Evolutionary conservation across 2,797 vertebrate genomes (phyloP).

Genomic region (Cephalopachus bancanus): DNA sequence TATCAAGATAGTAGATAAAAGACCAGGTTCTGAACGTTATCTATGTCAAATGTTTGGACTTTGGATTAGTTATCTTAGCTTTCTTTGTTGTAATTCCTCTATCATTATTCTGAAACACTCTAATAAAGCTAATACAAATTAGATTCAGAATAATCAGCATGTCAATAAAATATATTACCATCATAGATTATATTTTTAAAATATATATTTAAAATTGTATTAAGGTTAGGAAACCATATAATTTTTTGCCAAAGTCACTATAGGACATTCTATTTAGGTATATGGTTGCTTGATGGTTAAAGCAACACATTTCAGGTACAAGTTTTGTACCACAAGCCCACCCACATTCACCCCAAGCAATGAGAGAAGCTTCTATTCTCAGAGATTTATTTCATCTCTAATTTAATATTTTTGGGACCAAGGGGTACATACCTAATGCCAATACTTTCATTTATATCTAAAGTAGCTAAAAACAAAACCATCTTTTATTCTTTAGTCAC

Average conservation of each 20-base stretch:
- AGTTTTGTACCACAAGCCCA: neutral
- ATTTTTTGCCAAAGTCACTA: neutral
- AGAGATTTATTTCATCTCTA: neutral
- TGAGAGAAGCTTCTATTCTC: neutral
- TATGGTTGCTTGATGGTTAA: neutral
- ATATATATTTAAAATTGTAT: neutral
- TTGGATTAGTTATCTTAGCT: neutral
- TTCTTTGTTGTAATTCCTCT: neutral
- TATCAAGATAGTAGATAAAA: neutral
- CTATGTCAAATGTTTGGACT: neutral
- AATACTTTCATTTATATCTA: neutral
- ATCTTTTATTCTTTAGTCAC: neutral
- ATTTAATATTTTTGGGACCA: constrained; percentile 3
- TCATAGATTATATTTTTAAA: neutral
- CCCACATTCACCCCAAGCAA: accelerated
- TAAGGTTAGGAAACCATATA: neutral
- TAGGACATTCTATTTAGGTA: neutral
- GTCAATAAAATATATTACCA: neutral
- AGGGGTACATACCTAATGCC: neutral
- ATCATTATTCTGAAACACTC: constrained; percentile 11
- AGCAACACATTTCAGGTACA: neutral
- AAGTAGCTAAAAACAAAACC: neutral
- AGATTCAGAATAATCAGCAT: neutral
- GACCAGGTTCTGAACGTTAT: neutral
- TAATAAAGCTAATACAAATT: neutral